Evolutionary conservation across 2,797 vertebrate species (phyloP), one percentile per base, ranked within the genome.

Genomic region (Mionectes olivaceus): DNA sequence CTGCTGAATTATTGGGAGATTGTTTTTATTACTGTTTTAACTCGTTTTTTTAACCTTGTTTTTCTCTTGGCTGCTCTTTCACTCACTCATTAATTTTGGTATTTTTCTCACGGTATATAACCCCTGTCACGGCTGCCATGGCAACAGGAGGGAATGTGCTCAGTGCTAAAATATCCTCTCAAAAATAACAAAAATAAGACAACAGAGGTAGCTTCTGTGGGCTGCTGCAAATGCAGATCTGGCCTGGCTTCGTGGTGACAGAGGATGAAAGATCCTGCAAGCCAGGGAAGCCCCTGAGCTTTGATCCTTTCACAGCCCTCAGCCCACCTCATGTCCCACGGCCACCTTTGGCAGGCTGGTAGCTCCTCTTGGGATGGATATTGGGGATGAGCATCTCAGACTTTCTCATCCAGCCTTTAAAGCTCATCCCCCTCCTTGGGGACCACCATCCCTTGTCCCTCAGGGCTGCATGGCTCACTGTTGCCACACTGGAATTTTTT

Each of bases 21-120:
- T 98, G 97, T 95, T 98, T 98, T 97, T 97, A 97, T 98, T 97
- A 97, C 97, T 95, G 95, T 97, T 98, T 98, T 98, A 98, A 98
- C 97, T 98, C 97, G 98, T 98, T 98, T 37, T 98, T 97, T 97
- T 98, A 98, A 97, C 97, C 97, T 98, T 98, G 97, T 98, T 98
- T 98, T 98, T 98, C 97, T 97, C 96, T 97, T 93, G 52, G 90
- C 95, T 98, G 97, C 97, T 98, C 98, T 98, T 98, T 97, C 96
- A 87, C 96, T 98, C 97, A 97, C 97, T 98, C 98, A 98, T 98
- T 98, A 98, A 98, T 98, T 98, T 98, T 98, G 98, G 97, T 98
- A 98, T 98, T 98, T 98, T 98, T 98, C 98, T 98, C 98, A 98
- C 98, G 97, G 98, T 98, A 97, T 98, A 98, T 98, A 98, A 98